Base-by-base conservation (phyloP, 2,888 invertebrate species). In the Nomada ferruginata region DNA sequence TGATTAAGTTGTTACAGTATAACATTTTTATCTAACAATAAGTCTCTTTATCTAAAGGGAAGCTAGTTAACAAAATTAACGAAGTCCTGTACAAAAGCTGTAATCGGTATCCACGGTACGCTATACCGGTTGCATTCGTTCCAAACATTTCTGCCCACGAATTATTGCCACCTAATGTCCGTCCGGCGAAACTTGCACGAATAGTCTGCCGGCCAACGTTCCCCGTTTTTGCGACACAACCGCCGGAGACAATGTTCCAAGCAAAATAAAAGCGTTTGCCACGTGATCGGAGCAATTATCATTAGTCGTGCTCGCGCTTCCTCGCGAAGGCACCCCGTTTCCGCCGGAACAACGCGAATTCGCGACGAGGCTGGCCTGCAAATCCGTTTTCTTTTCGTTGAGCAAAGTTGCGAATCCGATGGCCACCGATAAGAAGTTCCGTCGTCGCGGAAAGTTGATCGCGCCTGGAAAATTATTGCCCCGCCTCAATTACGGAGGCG, bases 281-380 rank as follows among this genome's bases (percentile, higher is more conserved):
- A 59, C 82, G 76, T 78, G 87, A 84, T 87, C 88, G 79, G 68
- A 80, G 92, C 92, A 92, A 92, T 92, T 92, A 92, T 92, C 92
- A 91, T 92, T 92, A 92, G 92, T 90, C 88, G 89, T 89, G 88
- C 87, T 88, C 85, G 89, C 88, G 86, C 72, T 70, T 47, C 74
- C 82, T 76, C 59, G 53, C 55, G 36, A 11, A n/a, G 3, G 11
- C 47, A 15, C 9, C 73, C 55, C 79, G 65, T 61, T 79, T 73
- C 84, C 75, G 71, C 52, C 79, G 65, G 79, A 86, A 84, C 82
- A 76, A 76, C 84, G 82, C 76, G 79, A 80, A 86, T 85, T 86
- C 84, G 77, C 85, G 75, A 66, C 76, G 85, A 87, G 86, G 78
- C 66, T 71, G 64, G 50, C 20, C 29, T 55, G 26, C 15, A 72